Conservation (phyloP, 92 coral and sea anemone genomes). For the Umimayanthus kanabou region DNA sequence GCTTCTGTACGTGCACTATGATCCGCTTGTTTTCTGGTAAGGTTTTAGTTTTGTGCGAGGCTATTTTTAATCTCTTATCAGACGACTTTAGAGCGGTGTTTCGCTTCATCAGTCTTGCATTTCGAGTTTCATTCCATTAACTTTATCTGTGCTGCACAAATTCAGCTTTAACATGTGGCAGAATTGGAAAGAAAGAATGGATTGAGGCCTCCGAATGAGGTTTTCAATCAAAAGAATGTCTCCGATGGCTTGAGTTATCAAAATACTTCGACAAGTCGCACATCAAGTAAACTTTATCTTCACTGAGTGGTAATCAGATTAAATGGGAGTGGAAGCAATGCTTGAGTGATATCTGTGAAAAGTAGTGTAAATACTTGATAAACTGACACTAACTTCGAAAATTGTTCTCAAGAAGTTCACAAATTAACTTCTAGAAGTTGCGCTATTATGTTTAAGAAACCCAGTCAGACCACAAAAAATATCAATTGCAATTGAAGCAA, state of each 20-base stretch:
- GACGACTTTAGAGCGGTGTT: neutral
- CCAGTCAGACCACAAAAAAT: neutral
- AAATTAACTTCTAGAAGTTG: conserved; percentile 39
- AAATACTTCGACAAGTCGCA: conserved; percentile 22
- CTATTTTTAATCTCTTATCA: conserved; percentile 2
- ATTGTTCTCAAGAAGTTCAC: neutral
- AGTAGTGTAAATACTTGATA: conserved; percentile 41
- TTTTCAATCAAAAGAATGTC: conserved; percentile 25
- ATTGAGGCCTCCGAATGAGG: conserved; percentile 4
- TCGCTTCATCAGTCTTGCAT: conserved; percentile 2
- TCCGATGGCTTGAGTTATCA: conserved; percentile 24
- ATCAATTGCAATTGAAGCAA: conserved; percentile 14
- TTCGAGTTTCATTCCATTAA: neutral
- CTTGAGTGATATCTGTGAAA: conserved; percentile 20
- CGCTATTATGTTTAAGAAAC: conserved; percentile 19
- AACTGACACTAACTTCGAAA: conserved; percentile 33
- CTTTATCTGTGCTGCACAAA: conserved; percentile 14
- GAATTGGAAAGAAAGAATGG: neutral
- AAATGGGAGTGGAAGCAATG: conserved; percentile 33
- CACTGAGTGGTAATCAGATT: conserved; percentile 30
- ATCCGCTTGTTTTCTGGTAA: neutral
- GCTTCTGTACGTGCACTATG: neutral
- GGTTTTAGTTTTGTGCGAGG: neutral
- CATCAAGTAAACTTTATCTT: conserved; percentile 22
- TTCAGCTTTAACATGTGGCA: conserved; percentile 21